Evolutionary conservation across 2,888 invertebrate species (phyloP), one percentile per base, ranked within the genome.

Genomic region (Caenorhabditis doughertyi): DNA sequence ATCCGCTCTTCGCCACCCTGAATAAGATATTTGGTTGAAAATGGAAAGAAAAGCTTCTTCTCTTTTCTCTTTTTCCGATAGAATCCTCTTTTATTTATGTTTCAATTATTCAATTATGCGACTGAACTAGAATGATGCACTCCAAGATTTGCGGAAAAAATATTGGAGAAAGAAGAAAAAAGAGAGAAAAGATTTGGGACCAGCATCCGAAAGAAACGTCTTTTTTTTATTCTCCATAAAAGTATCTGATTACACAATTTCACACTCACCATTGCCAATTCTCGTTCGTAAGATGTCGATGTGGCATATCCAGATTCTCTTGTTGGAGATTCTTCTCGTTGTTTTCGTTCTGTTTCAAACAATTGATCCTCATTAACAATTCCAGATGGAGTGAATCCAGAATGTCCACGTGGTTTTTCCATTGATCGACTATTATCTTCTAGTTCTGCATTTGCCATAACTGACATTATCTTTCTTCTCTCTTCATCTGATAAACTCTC

Each of bases 361-460:
- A 72, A 55, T 16, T 60, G 58, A 13, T 80, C 72, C 21, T 80
- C 80, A 21, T 73, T 53, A 1, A 51, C 67, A 23, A 67, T 47
- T 68, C 81, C 74, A 32, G 74, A 55, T 42, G 74, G 68, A 2
- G n/a, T 47, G 47, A 80, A 73, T 47, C 80, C 80, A 18, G 73
- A 9, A 47, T 74, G 73, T 39, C 81, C 81, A 60, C 74, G 73
- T 56, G 72, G 27, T 25, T 65, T 35, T n/a, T 27, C 42, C 11
- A 18, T 18, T 3, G 65, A 27, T 25, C 44, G 56, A 11, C 23
- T 58, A 4, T 51, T 62, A 16, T 72, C 73, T 70, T 84, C 77
- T 86, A 93, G 87, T 83, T 94, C 93, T 51, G 94, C 94, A 88
- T 94, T 93, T 44, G 93, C 93, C 93, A 94, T 94, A 21, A 94